Base-by-base conservation (phyloP, 2,797 vertebrate species). In the Orestias chungarensis region DNA sequence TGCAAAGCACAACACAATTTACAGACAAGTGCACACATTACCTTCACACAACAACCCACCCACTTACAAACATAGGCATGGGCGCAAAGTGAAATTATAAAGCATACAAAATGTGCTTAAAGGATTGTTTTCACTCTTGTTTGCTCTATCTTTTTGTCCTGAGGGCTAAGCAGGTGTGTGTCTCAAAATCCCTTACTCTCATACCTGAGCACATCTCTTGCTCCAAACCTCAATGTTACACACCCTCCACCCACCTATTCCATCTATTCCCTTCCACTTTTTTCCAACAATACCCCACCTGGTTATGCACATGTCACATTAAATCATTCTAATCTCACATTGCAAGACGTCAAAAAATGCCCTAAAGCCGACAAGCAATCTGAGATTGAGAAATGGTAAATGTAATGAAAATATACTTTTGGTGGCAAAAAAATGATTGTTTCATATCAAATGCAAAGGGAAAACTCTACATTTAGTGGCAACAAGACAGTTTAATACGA, bases 151-250 rank as follows among this genome's bases (percentile, higher is more conserved):
- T 79, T 69, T 76, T 62, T 57, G 74, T 84, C 92, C 92, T 84
- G 70, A 49, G 82, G 92, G 90, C 89, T 86, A 79, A 91, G 85
- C 91, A 94, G 91, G 90, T 93, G 90, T 88, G 89, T 86, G 80
- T 71, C 75, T 91, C 67, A 65, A 59, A 88, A 85, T 80, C 74
- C 87, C 91, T 89, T 89, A 71, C 84, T 89, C 72, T 88, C 90
- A 92, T 89, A 92, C 90, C 86, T 90, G 78, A 70, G 72, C 77
- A 87, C 75, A 91, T 75, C 80, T 78, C 65, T 65, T 73, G 69
- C 47, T 67, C 68, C 78, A 81, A 80, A 88, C 82, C 85, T 74
- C 72, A 72, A 74, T 70, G 31, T 70, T 25, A 43, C 33, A 79
- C 64, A 64, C 25, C 59, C 52, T 29, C 73, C 64, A 10, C 29